A percentile compares a stretch with the other conserved stretches of the same genome.
Evolutionary conservation across 2,113 vertebrate genomes (phyloP).

Genomic region (Phalacrocorax pelagicus): DNA sequence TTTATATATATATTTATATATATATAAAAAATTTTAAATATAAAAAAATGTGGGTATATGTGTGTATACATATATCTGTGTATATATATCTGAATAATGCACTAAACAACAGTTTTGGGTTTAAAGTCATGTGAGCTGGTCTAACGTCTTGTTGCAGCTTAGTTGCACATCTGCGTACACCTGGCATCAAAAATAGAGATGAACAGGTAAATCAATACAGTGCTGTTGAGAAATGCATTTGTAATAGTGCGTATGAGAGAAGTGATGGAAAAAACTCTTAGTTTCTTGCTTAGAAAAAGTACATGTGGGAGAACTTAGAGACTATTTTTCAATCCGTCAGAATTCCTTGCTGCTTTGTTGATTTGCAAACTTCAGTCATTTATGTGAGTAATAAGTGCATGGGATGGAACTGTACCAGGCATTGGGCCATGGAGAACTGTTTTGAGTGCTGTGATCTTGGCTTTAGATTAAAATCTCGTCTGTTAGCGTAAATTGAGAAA

Average conservation of each 20-base stretch:
- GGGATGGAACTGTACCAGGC: background rate
- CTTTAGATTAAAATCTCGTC: background rate
- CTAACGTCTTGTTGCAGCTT: background rate
- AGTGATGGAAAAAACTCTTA: background rate
- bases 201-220: background rate
- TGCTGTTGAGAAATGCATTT: background rate
- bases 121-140: background rate
- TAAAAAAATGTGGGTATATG: no score
- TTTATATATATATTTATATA: background rate
- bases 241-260: background rate
- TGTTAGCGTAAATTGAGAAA: background rate
- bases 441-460: background rate
- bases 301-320: background rate
- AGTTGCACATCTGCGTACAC: background rate
- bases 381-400: background rate
- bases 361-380: background rate
- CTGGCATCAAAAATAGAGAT: background rate
- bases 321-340: background rate
- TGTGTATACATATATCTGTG: accelerated
- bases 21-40: no score
- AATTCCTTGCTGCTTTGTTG: background rate
- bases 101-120: background rate
- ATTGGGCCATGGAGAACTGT: background rate
- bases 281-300: background rate
- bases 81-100: background rate